Conservation (phyloP, 2,888 invertebrate species). For the Melinaea menophilus region DNA sequence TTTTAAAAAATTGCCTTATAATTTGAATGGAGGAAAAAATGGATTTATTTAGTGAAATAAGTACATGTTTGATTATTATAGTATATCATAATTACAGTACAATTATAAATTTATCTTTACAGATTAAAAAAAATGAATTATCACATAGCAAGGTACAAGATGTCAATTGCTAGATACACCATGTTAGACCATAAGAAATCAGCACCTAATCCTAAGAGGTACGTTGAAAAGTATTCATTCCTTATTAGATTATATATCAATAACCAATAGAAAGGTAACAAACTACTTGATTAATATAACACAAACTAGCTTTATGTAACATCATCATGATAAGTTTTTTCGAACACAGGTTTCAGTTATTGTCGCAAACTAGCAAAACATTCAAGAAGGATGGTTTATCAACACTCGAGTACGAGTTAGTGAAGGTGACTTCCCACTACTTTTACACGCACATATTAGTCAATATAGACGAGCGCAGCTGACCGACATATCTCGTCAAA, state of each 20-base stretch:
- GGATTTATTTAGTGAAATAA: too few relatives aligned
- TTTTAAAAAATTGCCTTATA: too few relatives aligned
- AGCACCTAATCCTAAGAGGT: conserved; percentile 94
- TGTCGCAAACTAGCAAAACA: conserved; percentile 89
- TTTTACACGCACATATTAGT: conserved; percentile 91
- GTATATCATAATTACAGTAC: too few relatives aligned
- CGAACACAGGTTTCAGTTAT: conserved; percentile 84
- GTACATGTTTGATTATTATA: too few relatives aligned
- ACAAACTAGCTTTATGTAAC: too few relatives aligned
- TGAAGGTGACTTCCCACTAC: conserved; percentile 81
- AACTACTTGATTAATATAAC: too few relatives aligned
- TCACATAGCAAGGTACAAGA: conserved; percentile 94
- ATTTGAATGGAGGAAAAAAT: too few relatives aligned
- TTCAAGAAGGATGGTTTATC: conserved; percentile 92
- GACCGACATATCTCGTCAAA: conserved; percentile 80
- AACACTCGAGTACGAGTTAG: conserved; percentile 87
- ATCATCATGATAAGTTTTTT: too few relatives aligned
- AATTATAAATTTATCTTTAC: conserved; percentile 36
- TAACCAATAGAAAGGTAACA: too few relatives aligned
- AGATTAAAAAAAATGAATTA: conserved; percentile 85
- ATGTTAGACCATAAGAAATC: conserved; percentile 96
- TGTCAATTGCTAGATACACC: conserved; percentile 94
- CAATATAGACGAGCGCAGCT: conserved; percentile 84
- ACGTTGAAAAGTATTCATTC: conserved; percentile 15
- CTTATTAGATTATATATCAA: too few relatives aligned